Conservation (phyloP, 2,888 invertebrate genomes). For the Salticus scenicus region DNA sequence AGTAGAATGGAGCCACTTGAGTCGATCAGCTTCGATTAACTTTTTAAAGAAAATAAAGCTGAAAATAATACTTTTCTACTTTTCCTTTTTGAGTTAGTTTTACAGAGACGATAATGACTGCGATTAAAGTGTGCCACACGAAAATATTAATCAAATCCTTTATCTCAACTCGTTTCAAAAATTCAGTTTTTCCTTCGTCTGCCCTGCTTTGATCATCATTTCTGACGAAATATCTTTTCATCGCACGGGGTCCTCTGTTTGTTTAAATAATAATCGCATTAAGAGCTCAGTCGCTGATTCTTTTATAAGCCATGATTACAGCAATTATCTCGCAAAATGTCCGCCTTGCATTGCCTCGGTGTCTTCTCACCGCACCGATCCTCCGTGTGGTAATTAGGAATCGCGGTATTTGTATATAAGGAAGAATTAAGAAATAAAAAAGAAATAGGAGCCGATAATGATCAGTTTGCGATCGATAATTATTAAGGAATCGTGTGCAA, state of each 20-base stretch:
- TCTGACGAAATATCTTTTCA: not conserved
- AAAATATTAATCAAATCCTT: not conserved
- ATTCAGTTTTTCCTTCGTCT: not conserved
- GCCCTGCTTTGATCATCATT: not conserved
- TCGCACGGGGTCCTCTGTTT: not conserved
- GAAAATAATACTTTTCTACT: too few species aligned
- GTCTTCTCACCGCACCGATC: not conserved
- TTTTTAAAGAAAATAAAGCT: too few species aligned
- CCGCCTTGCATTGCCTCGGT: not conserved
- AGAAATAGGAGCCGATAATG: too few species aligned
- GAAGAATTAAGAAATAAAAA: too few species aligned
- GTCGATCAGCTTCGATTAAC: too few species aligned
- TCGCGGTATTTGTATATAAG: not conserved
- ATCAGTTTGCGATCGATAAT: too few species aligned
- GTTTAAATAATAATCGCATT: not conserved
- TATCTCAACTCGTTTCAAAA: not conserved
- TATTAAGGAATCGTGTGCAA: too few species aligned
- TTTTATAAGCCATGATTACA: conserved; percentile 16
- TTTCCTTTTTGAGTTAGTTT: too few species aligned
- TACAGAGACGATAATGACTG: too few species aligned
- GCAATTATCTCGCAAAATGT: conserved; percentile 7
- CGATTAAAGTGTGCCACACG: not conserved
- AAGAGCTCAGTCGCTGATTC: conserved; percentile 5
- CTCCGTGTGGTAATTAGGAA: not conserved
- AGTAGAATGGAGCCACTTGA: too few species aligned